These are phyloP conservation scores for Hirtodrosophila confusa DNA, from an alignment of 2,888 invertebrate genomes.

Conservation along the genomic window DNA sequence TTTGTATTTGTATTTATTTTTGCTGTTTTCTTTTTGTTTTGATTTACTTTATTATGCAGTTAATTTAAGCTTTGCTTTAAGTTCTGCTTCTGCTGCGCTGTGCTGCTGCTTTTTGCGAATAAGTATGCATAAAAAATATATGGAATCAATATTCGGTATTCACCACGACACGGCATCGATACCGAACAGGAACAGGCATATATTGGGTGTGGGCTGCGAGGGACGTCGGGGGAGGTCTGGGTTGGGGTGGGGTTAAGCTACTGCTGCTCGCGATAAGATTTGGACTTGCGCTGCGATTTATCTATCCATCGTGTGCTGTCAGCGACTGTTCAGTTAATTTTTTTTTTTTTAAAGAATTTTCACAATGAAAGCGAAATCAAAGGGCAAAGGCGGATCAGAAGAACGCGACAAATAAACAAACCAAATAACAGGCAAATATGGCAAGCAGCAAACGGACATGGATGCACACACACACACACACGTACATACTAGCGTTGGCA, in stretches of 20 bases:
- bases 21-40: constrained; percentile 18
- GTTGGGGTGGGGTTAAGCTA: constrained; percentile 10
- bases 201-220: not conserved
- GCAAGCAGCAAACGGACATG: constrained; percentile 17
- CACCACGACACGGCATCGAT: constrained; percentile 44
- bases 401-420: constrained; percentile 4
- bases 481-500: not conserved
- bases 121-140: constrained; percentile 25
- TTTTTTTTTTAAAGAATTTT: constrained; percentile 21
- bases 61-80: constrained; percentile 32
- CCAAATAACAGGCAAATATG: constrained; percentile 7
- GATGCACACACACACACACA: not conserved
- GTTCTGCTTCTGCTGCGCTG: constrained; percentile 31
- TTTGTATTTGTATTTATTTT: constrained; percentile 5
- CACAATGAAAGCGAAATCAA: constrained; percentile 32
- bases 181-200: constrained; percentile 1
- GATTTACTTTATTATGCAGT: constrained; percentile 21
- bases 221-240: too few species aligned
- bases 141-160: constrained; percentile 47
- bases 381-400: constrained; percentile 4
- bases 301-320: constrained; percentile 8
- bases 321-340: constrained; percentile 6
- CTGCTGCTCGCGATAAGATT: constrained; percentile 39
- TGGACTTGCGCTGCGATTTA: constrained; percentile 28
- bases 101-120: constrained; percentile 29